phyloP scores from a whole-genome alignment of 2,113 vertebrate species.

The Anguilla rostrata region DNA sequence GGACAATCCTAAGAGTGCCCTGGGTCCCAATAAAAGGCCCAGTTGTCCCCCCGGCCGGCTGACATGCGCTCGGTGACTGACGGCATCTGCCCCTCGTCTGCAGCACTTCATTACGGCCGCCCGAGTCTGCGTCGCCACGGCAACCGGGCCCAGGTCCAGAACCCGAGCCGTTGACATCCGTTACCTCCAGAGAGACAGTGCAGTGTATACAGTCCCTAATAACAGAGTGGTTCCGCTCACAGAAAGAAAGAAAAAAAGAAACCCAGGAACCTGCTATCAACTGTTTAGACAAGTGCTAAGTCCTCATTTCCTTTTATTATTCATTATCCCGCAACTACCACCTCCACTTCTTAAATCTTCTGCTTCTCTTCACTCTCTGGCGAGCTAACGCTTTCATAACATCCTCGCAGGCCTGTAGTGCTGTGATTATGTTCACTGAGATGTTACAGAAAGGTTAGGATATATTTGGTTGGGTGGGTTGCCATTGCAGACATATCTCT shows the following conservation, averaged over 20 bases:
- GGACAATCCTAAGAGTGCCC: conserved; percentile 1
- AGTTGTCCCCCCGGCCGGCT: not conserved
- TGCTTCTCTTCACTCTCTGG: not conserved
- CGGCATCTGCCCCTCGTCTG: conserved; percentile 12
- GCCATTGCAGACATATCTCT: not conserved
- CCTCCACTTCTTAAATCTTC: conserved; percentile 16
- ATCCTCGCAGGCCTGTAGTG: not conserved
- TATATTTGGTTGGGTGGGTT: not conserved
- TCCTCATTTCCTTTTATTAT: conserved; percentile 51
- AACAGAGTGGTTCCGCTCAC: conserved; percentile 35
- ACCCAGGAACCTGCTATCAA: conserved; percentile 52
- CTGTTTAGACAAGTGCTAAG: conserved; percentile 59
- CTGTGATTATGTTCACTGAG: not conserved
- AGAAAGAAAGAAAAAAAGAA: not conserved
- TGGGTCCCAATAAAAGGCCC: conserved; percentile 20
- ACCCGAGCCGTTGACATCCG: not conserved
- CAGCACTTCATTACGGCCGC: conserved; percentile 16
- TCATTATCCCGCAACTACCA: conserved; percentile 36
- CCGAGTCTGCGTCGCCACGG: conserved; percentile 12
- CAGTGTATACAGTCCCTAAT: conserved; percentile 47
- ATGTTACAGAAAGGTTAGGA: not conserved
- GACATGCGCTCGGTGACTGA: not conserved
- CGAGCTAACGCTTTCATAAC: not conserved
- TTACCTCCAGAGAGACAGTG: conserved; percentile 38
- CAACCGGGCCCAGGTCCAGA: conserved; percentile 19